Conservation (phyloP, 2,797 vertebrate species). For the Notamacropus eugenii region DNA sequence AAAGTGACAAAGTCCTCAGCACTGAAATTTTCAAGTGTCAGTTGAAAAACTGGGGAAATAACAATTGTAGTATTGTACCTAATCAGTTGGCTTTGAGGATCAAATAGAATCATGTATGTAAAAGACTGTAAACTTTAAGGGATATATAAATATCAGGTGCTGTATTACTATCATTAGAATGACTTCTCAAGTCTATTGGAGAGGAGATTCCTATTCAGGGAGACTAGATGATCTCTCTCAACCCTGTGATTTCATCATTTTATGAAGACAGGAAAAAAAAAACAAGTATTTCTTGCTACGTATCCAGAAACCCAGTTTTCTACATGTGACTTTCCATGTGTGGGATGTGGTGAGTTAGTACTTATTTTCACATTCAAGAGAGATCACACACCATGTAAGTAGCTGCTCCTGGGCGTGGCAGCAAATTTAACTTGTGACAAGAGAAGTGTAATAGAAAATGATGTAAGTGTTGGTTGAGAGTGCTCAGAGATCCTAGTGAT, state of each 20-base stretch:
- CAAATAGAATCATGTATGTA: background rate
- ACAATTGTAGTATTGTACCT: background rate
- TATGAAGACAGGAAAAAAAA: background rate
- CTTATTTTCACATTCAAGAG: background rate
- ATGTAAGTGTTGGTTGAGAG: background rate
- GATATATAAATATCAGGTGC: background rate
- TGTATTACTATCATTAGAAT: background rate
- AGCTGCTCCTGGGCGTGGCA: background rate
- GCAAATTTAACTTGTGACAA: background rate
- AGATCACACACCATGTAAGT: background rate
- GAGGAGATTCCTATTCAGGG: background rate
- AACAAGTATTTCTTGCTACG: background rate
- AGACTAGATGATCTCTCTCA: background rate
- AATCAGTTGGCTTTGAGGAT: background rate
- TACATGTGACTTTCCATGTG: background rate
- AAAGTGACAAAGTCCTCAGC: background rate
- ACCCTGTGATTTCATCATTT: background rate
- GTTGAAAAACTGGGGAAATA: background rate
- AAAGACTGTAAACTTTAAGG: background rate
- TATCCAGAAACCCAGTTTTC: background rate
- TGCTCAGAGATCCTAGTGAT: slow-evolving; percentile 14
- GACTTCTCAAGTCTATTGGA: background rate
- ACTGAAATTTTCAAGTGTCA: background rate
- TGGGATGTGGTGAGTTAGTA: background rate
- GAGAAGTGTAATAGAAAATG: background rate